Conservation (phyloP, 2,113 vertebrate genomes). For the Dromiciops gliroides region DNA sequence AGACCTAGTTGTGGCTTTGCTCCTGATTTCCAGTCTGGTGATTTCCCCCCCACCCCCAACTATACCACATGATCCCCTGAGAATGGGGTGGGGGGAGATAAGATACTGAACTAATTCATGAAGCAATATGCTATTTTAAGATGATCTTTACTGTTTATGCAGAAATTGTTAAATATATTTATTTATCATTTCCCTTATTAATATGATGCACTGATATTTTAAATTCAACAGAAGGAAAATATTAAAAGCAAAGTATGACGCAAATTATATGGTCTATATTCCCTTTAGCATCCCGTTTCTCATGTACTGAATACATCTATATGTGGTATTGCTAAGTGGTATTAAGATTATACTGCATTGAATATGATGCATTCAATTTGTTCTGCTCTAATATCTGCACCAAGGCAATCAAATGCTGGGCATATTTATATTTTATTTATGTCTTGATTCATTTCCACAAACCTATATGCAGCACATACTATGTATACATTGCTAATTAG, state of each 20-base stretch:
- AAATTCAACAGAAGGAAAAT: slow-evolving; percentile 58
- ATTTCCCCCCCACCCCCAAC: not conserved
- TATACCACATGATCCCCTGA: not conserved
- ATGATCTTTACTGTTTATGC: not conserved
- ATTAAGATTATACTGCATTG: slow-evolving; percentile 59
- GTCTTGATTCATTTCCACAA: not conserved
- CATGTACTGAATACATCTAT: slow-evolving; percentile 48
- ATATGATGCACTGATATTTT: slow-evolving; percentile 23
- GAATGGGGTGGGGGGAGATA: not conserved
- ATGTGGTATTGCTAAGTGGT: slow-evolving; percentile 1
- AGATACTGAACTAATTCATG: not conserved
- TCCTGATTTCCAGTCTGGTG: not conserved
- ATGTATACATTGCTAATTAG: not conserved
- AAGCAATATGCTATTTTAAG: not conserved
- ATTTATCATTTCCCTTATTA: not conserved
- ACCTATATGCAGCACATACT: not conserved
- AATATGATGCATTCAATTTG: slow-evolving; percentile 72
- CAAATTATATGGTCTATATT: too few species aligned
- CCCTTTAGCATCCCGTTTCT: not conserved
- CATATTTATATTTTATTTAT: not conserved
- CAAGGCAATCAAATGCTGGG: slow-evolving; percentile 52
- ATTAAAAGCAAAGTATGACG: slow-evolving; percentile 59
- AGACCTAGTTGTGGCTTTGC: not conserved
- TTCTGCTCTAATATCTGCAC: slow-evolving; percentile 71
- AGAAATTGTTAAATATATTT: not conserved